Evolutionary conservation across 2,888 invertebrate genomes (phyloP).

Genomic region (Leptinotarsa peninsularis): DNA sequence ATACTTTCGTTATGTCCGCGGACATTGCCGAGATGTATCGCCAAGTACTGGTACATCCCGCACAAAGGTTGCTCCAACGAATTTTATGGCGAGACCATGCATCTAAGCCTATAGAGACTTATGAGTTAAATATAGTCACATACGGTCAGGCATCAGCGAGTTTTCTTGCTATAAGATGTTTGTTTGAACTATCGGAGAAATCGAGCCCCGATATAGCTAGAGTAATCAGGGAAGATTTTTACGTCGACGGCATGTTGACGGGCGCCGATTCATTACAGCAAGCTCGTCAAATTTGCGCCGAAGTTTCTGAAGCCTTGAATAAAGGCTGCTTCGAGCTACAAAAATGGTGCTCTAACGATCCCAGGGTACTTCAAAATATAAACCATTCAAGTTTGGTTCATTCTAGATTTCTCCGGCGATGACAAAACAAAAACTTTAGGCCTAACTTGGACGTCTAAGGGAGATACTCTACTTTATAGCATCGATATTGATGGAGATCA

Average conservation of each 20-base stretch:
- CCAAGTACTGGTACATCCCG: conserved; percentile 25
- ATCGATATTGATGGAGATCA: neutral
- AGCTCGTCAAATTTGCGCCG: conserved; percentile 26
- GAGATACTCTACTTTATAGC: neutral
- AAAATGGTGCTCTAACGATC: conserved; percentile 24
- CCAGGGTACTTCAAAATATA: neutral
- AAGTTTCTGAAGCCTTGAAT: conserved; percentile 9
- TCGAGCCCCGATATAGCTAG: conserved; percentile 18
- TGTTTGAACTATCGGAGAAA: conserved; percentile 20
- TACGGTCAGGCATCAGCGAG: conserved; percentile 30
- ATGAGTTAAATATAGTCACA: conserved; percentile 26
- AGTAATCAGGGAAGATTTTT: conserved; percentile 28
- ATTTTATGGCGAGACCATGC: conserved; percentile 28
- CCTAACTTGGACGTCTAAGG: neutral
- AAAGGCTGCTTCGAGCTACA: conserved; percentile 14
- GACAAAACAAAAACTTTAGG: conserved; percentile 10
- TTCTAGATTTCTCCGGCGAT: conserved; percentile 13
- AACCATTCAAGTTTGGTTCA: conserved; percentile 15
- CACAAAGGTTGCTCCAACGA: conserved; percentile 22
- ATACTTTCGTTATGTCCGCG: conserved; percentile 4
- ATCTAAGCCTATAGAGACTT: neutral
- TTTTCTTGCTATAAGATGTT: conserved; percentile 29
- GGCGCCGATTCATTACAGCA: conserved; percentile 32
- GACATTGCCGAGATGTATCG: conserved; percentile 34
- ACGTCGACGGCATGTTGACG: conserved; percentile 33